Percentiles rank a stretch among this genome's conserved stretches.
Conservation (phyloP, 2,113 vertebrate species). For the Gobio gobio region DNA sequence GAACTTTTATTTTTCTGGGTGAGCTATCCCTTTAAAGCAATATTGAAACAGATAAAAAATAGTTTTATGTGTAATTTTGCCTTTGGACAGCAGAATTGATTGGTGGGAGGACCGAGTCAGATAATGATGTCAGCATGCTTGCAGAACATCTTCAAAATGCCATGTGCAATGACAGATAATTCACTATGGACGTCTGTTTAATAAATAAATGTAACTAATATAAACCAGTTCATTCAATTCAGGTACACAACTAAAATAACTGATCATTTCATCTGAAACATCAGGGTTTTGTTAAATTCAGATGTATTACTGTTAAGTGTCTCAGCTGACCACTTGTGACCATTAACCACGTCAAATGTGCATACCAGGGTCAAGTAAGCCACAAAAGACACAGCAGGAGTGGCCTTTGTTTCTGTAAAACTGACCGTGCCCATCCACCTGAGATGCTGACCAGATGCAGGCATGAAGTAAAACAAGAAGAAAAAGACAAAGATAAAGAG, state of each 20-base stretch:
- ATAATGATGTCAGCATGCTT: neutral
- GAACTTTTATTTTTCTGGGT: neutral
- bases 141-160: neutral
- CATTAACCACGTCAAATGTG: neutral
- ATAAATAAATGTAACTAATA: neutral
- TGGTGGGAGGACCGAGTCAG: neutral
- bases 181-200: neutral
- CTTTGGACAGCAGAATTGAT: neutral
- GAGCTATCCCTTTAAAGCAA: neutral
- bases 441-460: conserved; percentile 27
- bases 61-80: neutral
- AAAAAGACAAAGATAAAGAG: conserved; percentile 8
- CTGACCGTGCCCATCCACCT: neutral
- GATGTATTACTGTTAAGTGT: neutral
- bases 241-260: neutral
- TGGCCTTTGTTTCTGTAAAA: neutral
- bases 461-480: neutral
- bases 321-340: neutral
- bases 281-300: no score
- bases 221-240: neutral
- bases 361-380: neutral
- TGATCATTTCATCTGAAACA: neutral
- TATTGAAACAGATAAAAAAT: neutral
- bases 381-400: neutral
- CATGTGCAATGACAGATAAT: neutral